Evolutionary conservation across 1,140 invertebrate species (phyloP).

Genomic region (Sminthurinus signatus): DNA sequence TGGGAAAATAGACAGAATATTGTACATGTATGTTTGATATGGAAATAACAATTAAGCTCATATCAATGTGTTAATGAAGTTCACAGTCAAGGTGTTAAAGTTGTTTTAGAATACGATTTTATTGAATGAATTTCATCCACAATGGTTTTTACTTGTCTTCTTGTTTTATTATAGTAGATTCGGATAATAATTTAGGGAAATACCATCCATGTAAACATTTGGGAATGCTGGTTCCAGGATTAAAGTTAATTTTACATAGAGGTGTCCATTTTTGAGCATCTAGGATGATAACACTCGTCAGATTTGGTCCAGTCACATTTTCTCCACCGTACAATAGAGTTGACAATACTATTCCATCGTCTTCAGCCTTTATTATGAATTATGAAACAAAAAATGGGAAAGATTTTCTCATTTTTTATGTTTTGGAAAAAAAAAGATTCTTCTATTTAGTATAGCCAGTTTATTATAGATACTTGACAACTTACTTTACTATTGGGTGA

Average conservation of each 20-base stretch:
- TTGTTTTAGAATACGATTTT: too few relatives aligned
- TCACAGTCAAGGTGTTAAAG: too few relatives aligned
- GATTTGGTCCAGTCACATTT: conserved; percentile 21
- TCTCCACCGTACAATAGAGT: conserved; percentile 33
- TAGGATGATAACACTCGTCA: conserved; percentile 27
- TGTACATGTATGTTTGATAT: too few relatives aligned
- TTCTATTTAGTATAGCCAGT: background rate
- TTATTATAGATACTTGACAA: background rate
- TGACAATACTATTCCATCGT: conserved; percentile 32
- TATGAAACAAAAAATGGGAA: too few relatives aligned
- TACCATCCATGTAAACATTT: conserved; percentile 39
- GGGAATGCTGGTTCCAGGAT: conserved; percentile 19
- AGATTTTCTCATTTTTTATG: too few relatives aligned
- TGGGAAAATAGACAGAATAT: too few relatives aligned
- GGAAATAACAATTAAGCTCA: too few relatives aligned
- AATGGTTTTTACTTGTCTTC: too few relatives aligned
- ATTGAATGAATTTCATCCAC: too few relatives aligned
- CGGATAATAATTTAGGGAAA: too few relatives aligned
- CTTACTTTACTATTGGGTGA: conserved; percentile 59
- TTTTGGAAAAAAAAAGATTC: background rate
- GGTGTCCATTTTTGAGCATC: conserved; percentile 28
- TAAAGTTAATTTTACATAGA: conserved; percentile 29
- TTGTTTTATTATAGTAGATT: too few relatives aligned
- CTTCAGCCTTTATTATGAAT: conserved; percentile 27
- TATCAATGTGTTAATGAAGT: too few relatives aligned